A percentile compares a stretch with the other conserved stretches of the same genome.
Evolutionary conservation across 2,113 vertebrate species (phyloP).

Genomic region (Campylorhamphus procurvoides): DNA sequence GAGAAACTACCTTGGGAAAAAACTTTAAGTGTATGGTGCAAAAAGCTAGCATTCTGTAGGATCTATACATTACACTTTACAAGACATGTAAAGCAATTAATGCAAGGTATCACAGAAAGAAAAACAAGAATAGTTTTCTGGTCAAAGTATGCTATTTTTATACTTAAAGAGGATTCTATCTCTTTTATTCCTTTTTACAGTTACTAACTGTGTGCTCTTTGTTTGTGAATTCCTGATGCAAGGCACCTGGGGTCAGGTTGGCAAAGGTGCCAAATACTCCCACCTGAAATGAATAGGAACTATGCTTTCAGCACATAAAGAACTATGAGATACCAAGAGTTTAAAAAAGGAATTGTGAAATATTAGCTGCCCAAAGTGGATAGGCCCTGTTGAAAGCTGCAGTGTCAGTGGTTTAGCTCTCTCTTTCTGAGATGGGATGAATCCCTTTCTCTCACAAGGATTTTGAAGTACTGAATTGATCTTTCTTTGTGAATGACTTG

Average conservation of each 20-base stretch:
- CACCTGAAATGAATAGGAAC: slow-evolving; percentile 21
- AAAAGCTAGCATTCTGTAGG: neutral
- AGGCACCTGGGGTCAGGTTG: slow-evolving; percentile 34
- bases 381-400: neutral
- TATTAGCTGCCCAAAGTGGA: neutral
- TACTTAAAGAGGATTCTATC: neutral
- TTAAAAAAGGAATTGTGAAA: neutral
- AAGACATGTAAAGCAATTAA: neutral
- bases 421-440: neutral
- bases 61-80: neutral
- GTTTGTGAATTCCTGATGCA: slow-evolving; percentile 40
- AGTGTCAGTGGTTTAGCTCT: neutral
- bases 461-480: neutral
- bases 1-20: neutral
- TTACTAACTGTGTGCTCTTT: slow-evolving; percentile 16
- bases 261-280: slow-evolving; percentile 35
- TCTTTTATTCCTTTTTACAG: slow-evolving; percentile 1
- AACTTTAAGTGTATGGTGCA: neutral
- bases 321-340: neutral
- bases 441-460: neutral
- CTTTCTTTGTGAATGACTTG: neutral
- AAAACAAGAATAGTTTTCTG: neutral
- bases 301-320: slow-evolving; percentile 11
- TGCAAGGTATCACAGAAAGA: neutral
- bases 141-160: neutral